Base-by-base conservation (phyloP, 2,113 vertebrate species). In the Pogona vitticeps region DNA sequence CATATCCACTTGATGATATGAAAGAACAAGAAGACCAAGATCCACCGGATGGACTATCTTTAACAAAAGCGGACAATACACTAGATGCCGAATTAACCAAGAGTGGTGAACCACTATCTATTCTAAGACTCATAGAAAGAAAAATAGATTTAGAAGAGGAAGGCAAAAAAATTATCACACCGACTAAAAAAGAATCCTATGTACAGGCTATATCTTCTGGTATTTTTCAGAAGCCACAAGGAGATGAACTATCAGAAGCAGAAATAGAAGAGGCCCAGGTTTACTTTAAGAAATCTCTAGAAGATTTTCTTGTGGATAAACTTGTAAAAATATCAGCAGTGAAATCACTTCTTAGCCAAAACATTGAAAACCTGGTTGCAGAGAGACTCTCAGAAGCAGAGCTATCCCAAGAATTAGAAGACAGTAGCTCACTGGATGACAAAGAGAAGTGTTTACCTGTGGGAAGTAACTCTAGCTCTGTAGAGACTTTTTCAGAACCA, bases 1-100 rank as follows among this genome's bases (percentile, higher is more conserved):
- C 33, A 23, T 28, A 7, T 42, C 65, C 70, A 40, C 56, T 38
- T 84, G 0, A 77, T 84, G 93, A 94, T 8, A 21, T 75, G 42
- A 58, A 90, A 86, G 94, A 95, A 52, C 76, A 90, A 20, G 95
- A 95, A 94, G 95, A 95, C 46, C 93, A 94, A 87, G 95, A 95
- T 28, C 95, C 94, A 80, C 92, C 94, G 90, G 79, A 86, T 76
- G 90, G 12, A 73, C 14, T 56, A 75, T 3, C 26, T 46, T 81
- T 82, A 68, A 76, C 71, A 61, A 76, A 76, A 46, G 3, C 26
- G 65, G n/a, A 65, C 13, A 52, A 78, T 40, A 7, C 58, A 73
- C 17, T 38, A 83, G 88, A 36, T 38, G 31, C 72, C 40, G 4
- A 40, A 65, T 14, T 9, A 77, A n/a, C 68, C 72, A n/a, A 13